Conservation (phyloP, 2,888 invertebrate genomes). For the Erannis defoliaria region DNA sequence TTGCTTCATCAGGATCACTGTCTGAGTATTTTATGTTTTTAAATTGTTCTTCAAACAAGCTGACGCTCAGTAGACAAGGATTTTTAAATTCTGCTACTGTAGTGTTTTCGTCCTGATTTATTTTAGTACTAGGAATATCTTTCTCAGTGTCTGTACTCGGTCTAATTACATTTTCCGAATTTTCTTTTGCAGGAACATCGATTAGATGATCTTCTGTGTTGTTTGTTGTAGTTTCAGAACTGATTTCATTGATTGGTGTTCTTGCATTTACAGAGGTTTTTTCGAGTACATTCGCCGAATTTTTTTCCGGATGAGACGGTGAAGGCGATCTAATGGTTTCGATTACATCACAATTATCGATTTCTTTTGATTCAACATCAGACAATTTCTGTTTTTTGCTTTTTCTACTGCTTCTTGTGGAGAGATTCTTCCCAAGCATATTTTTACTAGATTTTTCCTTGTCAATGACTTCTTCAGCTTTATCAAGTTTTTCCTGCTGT, state of each 20-base stretch:
- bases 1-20: slow-evolving; percentile 58
- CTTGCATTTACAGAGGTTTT: neutral
- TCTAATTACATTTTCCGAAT: slow-evolving; percentile 12
- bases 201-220: slow-evolving; percentile 33
- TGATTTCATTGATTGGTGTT: slow-evolving; percentile 34
- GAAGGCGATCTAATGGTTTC: slow-evolving; percentile 44
- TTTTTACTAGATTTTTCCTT: slow-evolving; percentile 19
- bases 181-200: slow-evolving; percentile 20
- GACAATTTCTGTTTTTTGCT: slow-evolving; percentile 36
- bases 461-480: slow-evolving; percentile 30
- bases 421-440: slow-evolving; percentile 35
- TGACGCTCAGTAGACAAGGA: slow-evolving; percentile 72
- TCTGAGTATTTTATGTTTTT: slow-evolving; percentile 56
- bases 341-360: slow-evolving; percentile 17
- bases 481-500: slow-evolving; percentile 27
- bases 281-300: neutral
- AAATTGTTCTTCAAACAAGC: slow-evolving; percentile 68
- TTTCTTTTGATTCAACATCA: slow-evolving; percentile 7
- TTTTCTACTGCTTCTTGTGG: slow-evolving; percentile 22
- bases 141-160: neutral
- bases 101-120: neutral
- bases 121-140: neutral
- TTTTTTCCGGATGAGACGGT: neutral
- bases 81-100: slow-evolving; percentile 46
- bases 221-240: slow-evolving; percentile 31